Percentiles rank a stretch among this genome's conserved stretches.
These are phyloP conservation scores for Epinephelus malabaricus DNA, from an alignment of 2,797 vertebrate species.

Conservation along the genomic window DNA sequence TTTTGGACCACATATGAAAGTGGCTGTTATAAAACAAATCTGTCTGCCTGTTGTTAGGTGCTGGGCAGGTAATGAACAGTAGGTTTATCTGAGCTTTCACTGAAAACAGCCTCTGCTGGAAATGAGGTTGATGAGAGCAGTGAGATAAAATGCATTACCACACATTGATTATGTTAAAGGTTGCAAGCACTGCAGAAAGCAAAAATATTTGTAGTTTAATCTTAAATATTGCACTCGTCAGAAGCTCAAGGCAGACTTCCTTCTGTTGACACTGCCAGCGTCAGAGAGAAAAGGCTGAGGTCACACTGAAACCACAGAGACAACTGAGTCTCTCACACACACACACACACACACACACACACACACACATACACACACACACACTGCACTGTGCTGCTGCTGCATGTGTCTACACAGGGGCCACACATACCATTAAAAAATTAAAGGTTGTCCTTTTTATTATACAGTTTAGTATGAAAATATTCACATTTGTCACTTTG, in stretches of 20 bases:
- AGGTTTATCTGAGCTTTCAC: neutral
- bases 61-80: neutral
- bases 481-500: conserved; percentile 21
- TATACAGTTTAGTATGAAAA: conserved; percentile 37
- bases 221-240: neutral
- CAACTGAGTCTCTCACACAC: neutral
- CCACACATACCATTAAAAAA: neutral
- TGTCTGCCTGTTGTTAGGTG: neutral
- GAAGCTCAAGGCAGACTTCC: neutral
- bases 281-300: conserved; percentile 8
- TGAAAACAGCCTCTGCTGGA: neutral
- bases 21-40: too few species aligned
- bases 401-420: neutral
- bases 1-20: too few species aligned
- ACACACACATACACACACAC: neutral
- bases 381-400: neutral
- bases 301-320: conserved; percentile 9
- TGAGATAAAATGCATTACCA: neutral
- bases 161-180: neutral
- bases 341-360: neutral
- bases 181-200: neutral
- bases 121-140: too few species aligned
- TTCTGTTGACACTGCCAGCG: neutral
- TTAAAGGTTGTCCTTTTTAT: neutral
- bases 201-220: neutral